A percentile compares a stretch with the other conserved stretches of the same genome.
Evolutionary conservation across 2,797 vertebrate species (phyloP).

Genomic region (Gobionotothen gibberifrons): DNA sequence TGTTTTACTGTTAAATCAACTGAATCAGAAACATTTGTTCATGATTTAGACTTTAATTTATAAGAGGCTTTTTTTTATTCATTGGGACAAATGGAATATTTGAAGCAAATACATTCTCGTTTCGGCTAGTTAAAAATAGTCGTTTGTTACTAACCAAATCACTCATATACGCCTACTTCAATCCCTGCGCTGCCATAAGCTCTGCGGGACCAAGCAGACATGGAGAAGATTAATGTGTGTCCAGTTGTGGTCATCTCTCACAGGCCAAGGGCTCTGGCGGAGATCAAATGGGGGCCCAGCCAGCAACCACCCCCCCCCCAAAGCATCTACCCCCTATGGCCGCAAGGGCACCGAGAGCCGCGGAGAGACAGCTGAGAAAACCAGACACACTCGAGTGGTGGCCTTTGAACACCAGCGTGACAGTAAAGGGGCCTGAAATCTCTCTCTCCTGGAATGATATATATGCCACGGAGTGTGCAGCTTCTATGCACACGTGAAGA

Average conservation of each 20-base stretch:
- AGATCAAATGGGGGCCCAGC: conserved; percentile 77
- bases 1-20: not conserved
- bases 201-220: conserved; percentile 27
- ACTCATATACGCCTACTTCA: not conserved
- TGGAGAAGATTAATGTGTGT: conserved; percentile 66
- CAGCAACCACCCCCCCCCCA: conserved; percentile 54
- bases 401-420: conserved; percentile 78
- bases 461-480: conserved; percentile 56
- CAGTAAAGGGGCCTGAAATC: conserved; percentile 54
- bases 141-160: not conserved
- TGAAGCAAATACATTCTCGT: not conserved
- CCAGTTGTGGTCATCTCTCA: conserved; percentile 85
- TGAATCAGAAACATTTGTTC: not conserved
- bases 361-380: conserved; percentile 90
- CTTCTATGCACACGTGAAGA: conserved; percentile 27
- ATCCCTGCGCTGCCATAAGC: conserved; percentile 17
- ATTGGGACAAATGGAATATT: not conserved
- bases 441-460: conserved; percentile 63
- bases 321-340: conserved; percentile 67
- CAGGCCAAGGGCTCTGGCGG: conserved; percentile 76
- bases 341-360: conserved; percentile 77
- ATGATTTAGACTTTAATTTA: not conserved
- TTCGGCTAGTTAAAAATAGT: not conserved
- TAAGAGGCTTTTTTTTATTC: not conserved
- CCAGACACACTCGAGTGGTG: conserved; percentile 75